Evolutionary conservation across 92 coral and sea anemone genomes (phyloP).

Genomic region (Epizoanthus ramosus): DNA sequence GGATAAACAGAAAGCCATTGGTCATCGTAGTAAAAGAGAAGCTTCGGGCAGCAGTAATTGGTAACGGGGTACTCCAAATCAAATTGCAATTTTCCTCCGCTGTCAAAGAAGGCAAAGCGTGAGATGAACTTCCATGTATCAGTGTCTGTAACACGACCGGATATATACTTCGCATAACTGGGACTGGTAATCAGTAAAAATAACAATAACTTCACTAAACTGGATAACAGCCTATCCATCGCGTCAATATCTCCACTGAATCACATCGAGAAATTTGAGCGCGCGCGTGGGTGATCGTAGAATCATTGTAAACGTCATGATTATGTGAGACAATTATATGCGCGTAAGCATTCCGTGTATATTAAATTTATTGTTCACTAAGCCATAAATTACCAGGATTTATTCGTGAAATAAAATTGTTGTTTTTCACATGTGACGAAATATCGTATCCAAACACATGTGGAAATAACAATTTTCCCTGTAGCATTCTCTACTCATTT

Average conservation of each 20-base stretch:
- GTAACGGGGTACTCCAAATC: constrained; percentile 61
- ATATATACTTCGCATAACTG: constrained; percentile 49
- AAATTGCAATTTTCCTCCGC: constrained; percentile 56
- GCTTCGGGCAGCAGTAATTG: constrained; percentile 63
- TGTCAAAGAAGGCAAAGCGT: constrained; percentile 62
- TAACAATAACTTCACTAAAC: constrained; percentile 3
- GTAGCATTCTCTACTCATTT: too few relatives aligned
- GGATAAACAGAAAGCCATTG: constrained; percentile 63
- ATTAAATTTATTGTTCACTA: too few relatives aligned
- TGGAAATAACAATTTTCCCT: too few relatives aligned
- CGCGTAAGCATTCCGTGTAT: too few relatives aligned
- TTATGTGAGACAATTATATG: too few relatives aligned
- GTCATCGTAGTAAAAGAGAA: constrained; percentile 63
- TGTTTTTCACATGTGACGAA: too few relatives aligned
- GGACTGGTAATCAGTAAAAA: not conserved
- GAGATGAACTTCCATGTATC: constrained; percentile 57
- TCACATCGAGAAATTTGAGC: too few relatives aligned
- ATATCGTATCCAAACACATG: too few relatives aligned
- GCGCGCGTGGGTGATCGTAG: too few relatives aligned
- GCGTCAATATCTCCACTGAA: not conserved
- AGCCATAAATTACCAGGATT: too few relatives aligned
- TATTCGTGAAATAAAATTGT: too few relatives aligned
- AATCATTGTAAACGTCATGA: too few relatives aligned
- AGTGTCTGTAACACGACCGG: constrained; percentile 53
- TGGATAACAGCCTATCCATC: not conserved